phyloP scores from a whole-genome alignment of 1,140 invertebrate genomes.

The Archivesica marissinica region DNA sequence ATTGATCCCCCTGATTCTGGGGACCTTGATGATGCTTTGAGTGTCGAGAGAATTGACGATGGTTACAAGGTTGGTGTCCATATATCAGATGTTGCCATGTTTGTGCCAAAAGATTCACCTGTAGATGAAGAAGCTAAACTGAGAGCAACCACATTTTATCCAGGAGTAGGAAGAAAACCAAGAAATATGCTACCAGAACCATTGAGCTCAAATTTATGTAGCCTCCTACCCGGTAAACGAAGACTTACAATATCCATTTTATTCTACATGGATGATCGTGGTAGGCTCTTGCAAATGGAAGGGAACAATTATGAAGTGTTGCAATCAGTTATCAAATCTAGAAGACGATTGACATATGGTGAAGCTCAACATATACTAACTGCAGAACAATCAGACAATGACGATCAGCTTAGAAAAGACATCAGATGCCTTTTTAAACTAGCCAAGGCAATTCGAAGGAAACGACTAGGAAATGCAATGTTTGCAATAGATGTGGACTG shows the following conservation, averaged over 20 bases:
- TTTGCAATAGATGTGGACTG: slow-evolving; percentile 68
- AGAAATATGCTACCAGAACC: slow-evolving; percentile 83
- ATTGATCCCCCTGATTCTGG: slow-evolving; percentile 99
- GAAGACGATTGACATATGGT: slow-evolving; percentile 69
- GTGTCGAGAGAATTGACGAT: slow-evolving; percentile 83
- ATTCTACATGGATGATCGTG: slow-evolving; percentile 67
- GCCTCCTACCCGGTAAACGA: slow-evolving; percentile 79
- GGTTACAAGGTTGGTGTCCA: slow-evolving; percentile 76
- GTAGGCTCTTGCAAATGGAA: slow-evolving; percentile 43
- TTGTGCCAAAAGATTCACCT: slow-evolving; percentile 70
- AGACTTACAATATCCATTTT: slow-evolving; percentile 75
- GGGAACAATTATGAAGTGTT: slow-evolving; percentile 28
- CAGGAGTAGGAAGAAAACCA: slow-evolving; percentile 69
- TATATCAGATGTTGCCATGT: slow-evolving; percentile 81
- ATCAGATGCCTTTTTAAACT: slow-evolving; percentile 67
- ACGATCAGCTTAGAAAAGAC: slow-evolving; percentile 37
- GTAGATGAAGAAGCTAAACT: slow-evolving; percentile 79
- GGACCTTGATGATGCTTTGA: slow-evolving; percentile 99
- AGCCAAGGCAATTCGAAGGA: slow-evolving; percentile 63
- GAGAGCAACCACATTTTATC: slow-evolving; percentile 80
- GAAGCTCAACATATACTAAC: slow-evolving; percentile 73
- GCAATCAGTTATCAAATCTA: slow-evolving; percentile 69
- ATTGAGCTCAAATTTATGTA: slow-evolving; percentile 82
- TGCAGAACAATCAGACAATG: not conserved
- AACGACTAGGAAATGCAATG: slow-evolving; percentile 66